A percentile compares a stretch with the other conserved stretches of the same genome.
These are phyloP conservation scores for Yoshiicerus persimilis DNA, from an alignment of 1,140 invertebrate genomes.

Conservation along the genomic window DNA sequence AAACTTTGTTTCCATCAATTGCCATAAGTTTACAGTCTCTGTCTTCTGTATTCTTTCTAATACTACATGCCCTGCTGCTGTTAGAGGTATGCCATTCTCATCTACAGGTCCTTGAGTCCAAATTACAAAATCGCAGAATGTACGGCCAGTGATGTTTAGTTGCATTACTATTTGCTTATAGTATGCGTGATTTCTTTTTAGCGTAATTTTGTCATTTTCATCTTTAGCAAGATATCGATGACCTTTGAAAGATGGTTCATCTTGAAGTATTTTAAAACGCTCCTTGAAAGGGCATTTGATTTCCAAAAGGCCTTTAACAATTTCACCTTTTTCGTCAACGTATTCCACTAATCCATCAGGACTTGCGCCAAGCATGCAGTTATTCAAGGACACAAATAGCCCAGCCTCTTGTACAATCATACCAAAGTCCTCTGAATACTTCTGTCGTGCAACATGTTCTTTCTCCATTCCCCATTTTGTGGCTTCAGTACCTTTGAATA, in stretches of 20 bases:
- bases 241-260: constrained; percentile 32
- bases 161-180: not conserved
- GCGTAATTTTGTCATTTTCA: not conserved
- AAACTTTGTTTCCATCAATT: no score
- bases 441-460: not conserved
- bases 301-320: constrained; percentile 52
- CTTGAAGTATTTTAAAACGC: no score
- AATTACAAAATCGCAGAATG: not conserved
- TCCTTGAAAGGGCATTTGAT: constrained; percentile 53
- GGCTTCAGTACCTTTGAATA: not conserved
- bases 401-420: constrained; percentile 31
- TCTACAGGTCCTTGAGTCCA: not conserved
- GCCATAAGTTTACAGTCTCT: no score
- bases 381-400: constrained; percentile 53
- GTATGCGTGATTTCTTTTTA: not conserved
- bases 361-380: constrained; percentile 52
- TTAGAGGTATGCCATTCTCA: no score
- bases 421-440: not conserved
- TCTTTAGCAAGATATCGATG: not conserved
- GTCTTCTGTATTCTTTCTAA: not conserved
- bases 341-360: constrained; percentile 56
- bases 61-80: not conserved
- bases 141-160: not conserved
- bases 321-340: no score
- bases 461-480: not conserved